Conservation (phyloP, 2,888 invertebrate genomes). For the Acanthosoma haemorrhoidale region DNA sequence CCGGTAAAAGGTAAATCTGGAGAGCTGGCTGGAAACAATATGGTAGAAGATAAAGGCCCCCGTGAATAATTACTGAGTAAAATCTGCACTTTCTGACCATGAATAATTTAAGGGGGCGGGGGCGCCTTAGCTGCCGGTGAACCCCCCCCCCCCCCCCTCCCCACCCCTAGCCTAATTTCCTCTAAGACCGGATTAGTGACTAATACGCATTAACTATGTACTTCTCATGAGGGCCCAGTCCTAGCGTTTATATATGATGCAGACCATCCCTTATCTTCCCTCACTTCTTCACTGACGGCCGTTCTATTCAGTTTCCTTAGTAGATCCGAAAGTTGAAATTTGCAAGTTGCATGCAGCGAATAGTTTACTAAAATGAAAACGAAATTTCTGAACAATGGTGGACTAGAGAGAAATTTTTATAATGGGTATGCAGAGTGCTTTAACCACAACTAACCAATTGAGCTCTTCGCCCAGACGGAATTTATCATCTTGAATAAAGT, state of each 20-base stretch:
- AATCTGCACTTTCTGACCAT: constrained; percentile 28
- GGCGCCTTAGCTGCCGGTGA: neutral
- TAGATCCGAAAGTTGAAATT: too few species aligned
- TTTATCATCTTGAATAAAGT: too few species aligned
- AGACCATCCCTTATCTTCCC: too few species aligned
- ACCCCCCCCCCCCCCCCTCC: neutral
- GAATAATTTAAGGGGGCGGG: constrained; percentile 11
- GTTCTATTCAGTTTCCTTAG: too few species aligned
- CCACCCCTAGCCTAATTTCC: constrained; percentile 12
- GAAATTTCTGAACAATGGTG: too few species aligned
- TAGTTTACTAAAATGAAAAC: too few species aligned
- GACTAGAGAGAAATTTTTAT: too few species aligned
- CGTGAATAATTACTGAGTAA: constrained; percentile 21
- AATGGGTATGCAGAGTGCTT: too few species aligned
- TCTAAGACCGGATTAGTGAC: constrained; percentile 29
- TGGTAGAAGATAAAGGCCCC: constrained; percentile 20
- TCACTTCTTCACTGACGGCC: too few species aligned
- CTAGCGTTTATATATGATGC: constrained; percentile 6
- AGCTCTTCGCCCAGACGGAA: too few species aligned
- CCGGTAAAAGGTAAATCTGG: neutral
- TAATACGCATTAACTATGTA: constrained; percentile 29
- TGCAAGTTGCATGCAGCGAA: too few species aligned
- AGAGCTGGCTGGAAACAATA: constrained; percentile 14
- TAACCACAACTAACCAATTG: too few species aligned
- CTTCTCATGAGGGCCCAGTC: neutral